Evolutionary conservation across 2,888 invertebrate genomes (phyloP), one percentile per base, ranked within the genome.

Genomic region (Proisotoma minuta): DNA sequence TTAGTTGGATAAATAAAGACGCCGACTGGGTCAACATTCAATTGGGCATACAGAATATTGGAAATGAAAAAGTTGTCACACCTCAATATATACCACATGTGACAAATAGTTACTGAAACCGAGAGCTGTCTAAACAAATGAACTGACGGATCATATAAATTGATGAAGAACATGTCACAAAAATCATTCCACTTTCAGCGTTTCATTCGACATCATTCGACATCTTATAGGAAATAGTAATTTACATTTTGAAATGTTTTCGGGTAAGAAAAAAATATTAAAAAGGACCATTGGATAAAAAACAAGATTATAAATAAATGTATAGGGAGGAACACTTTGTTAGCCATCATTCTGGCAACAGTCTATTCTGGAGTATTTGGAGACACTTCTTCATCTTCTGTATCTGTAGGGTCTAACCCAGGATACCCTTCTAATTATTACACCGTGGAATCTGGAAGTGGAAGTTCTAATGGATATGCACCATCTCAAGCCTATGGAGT

Each of bases 351-450:
- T 5, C 27, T 39, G 53, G 59, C 59, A 22, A 27, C 53, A 18
- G 22, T 53, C 29, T 47, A 43, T 5, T 56, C 57, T 47, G 50
- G 27, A 4, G 43, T 60, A n/a, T 29, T 65, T 24, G 65, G 60
- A 1, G 68, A 68, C 3, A 47, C 62, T 49, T 57, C 62, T 3
- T 5, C 40, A 1, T 29, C 39, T 15, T 20, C 57, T 12, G 22
- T 56, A 22, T n/a, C 57, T 8, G 29, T 40, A 27, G 39, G 48
- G 20, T 39, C 27, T 15, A 56, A 40, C 28, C 1, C 51, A 2
- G 60, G 57, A 20, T 63, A 66, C 23, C 66, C 40, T 5, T 39
- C 23, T 23, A n/a, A n/a, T n/a, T 23, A 66, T 24, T 63, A 66
- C 24, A 43, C 57, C n/a, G 62, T 63, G 1, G 66, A 63, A 48